phyloP scores from a whole-genome alignment of 2,797 vertebrate genomes.

The Podargus strigoides region DNA sequence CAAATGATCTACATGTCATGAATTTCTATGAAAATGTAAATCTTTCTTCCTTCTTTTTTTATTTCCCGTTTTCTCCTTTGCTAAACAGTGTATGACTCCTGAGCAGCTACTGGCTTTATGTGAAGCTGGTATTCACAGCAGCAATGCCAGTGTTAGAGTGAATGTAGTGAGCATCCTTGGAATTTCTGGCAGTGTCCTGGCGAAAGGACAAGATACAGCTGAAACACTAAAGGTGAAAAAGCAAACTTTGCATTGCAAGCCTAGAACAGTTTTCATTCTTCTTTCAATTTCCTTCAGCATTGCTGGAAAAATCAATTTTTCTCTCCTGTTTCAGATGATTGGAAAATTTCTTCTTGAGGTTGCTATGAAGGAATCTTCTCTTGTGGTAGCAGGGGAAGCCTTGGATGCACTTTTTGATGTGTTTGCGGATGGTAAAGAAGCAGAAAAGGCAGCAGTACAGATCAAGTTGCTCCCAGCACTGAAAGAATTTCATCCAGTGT shows the following conservation, averaged over 20 bases:
- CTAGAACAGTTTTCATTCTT: not conserved
- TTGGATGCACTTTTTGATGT: conserved; percentile 95
- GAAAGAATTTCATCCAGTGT: conserved; percentile 89
- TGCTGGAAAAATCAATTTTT: not conserved
- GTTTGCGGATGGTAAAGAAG: conserved; percentile 93
- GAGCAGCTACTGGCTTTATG: conserved; percentile 91
- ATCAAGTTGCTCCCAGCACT: conserved; percentile 84
- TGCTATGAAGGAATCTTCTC: conserved; percentile 82
- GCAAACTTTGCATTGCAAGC: not conserved
- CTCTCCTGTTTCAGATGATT: conserved; percentile 79
- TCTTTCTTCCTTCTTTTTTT: not conserved
- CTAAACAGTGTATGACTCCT: conserved; percentile 84
- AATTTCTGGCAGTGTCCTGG: conserved; percentile 90
- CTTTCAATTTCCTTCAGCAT: not conserved
- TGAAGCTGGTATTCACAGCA: conserved; percentile 81
- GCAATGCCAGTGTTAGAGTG: conserved; percentile 83
- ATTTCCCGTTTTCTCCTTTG: not conserved
- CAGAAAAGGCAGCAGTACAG: conserved; percentile 83
- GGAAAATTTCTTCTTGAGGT: conserved; percentile 89
- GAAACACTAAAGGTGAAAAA: conserved; percentile 87
- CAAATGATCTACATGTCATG: not conserved
- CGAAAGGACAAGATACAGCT: conserved; percentile 82
- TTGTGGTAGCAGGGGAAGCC: conserved; percentile 92
- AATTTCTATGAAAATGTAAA: not conserved
- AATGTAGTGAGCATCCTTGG: conserved; percentile 92